A percentile compares a stretch with the other conserved stretches of the same genome.
These are phyloP conservation scores for Cardiocondyla obscurior DNA, from an alignment of 1,140 invertebrate species.

Conservation along the genomic window DNA sequence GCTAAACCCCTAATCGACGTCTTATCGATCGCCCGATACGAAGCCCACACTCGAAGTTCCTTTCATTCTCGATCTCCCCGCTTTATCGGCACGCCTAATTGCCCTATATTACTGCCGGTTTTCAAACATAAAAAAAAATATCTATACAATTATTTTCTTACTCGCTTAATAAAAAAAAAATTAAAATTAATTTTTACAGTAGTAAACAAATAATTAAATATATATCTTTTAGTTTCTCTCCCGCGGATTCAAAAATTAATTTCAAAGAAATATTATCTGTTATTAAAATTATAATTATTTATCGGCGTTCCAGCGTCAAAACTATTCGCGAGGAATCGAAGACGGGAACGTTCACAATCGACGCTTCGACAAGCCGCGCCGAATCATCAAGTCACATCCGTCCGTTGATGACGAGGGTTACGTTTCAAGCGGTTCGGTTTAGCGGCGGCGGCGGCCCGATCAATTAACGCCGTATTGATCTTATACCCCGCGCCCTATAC, in stretches of 20 bases:
- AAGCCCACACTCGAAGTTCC: neutral
- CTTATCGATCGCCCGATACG: conserved; percentile 58
- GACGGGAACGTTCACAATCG: conserved; percentile 39
- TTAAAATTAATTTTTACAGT: neutral
- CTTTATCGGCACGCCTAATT: conserved; percentile 15
- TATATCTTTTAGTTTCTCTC: neutral
- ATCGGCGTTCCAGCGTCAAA: neutral
- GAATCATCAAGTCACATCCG: conserved; percentile 59
- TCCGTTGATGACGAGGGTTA: conserved; percentile 54
- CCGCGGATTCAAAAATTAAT: neutral
- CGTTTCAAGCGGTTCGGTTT: conserved; percentile 27
- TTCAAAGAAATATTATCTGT: no score
- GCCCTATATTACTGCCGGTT: neutral
- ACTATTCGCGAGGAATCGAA: conserved; percentile 7
- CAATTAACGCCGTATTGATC: conserved; percentile 71
- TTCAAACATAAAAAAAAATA: neutral
- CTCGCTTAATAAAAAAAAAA: neutral
- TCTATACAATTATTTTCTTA: neutral
- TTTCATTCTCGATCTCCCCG: conserved; percentile 36
- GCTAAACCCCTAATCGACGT: conserved; percentile 63
- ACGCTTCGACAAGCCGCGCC: conserved; percentile 55
- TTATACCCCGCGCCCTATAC: conserved; percentile 49
- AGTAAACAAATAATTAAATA: neutral
- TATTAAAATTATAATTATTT: no score
- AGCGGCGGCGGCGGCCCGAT: conserved; percentile 61